Conservation (phyloP, 2,888 invertebrate species). For the Hirtodrosophila histrioides region DNA sequence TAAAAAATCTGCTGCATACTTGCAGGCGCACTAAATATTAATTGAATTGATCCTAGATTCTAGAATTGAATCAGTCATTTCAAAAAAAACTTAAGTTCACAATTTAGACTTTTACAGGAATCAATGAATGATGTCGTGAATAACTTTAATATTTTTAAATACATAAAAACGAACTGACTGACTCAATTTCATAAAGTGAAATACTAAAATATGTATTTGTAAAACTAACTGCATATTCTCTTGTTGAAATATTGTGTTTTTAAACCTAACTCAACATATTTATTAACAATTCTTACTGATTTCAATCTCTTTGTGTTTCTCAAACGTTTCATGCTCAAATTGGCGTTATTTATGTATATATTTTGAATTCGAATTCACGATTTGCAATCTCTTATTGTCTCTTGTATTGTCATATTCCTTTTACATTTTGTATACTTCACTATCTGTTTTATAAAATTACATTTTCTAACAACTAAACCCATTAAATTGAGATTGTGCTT, state of each 20-base stretch:
- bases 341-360: conserved; percentile 32
- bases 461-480: not conserved
- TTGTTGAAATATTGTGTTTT: conserved; percentile 27
- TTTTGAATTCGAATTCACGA: conserved; percentile 18
- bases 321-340: conserved; percentile 60
- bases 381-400: conserved; percentile 16
- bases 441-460: not conserved
- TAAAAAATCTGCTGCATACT: conserved; percentile 19
- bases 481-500: too few relatives aligned
- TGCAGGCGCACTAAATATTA: conserved; percentile 26
- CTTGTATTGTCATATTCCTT: not conserved
- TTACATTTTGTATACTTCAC: conserved; percentile 1
- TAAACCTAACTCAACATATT: conserved; percentile 8
- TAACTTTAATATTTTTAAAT: too few relatives aligned
- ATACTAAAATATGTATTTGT: conserved; percentile 2
- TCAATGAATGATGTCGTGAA: too few relatives aligned
- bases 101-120: too few relatives aligned
- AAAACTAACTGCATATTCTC: conserved; percentile 17
- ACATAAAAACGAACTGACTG: too few relatives aligned
- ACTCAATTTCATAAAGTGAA: not conserved
- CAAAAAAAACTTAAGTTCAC: too few relatives aligned
- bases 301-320: conserved; percentile 57
- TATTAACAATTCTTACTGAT: conserved; percentile 47
- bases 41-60: conserved; percentile 4
- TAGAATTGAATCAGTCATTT: too few relatives aligned